Evolutionary conservation across 2,888 invertebrate genomes (phyloP), one percentile per base, ranked within the genome.

Genomic region (Ethmia dodecea): DNA sequence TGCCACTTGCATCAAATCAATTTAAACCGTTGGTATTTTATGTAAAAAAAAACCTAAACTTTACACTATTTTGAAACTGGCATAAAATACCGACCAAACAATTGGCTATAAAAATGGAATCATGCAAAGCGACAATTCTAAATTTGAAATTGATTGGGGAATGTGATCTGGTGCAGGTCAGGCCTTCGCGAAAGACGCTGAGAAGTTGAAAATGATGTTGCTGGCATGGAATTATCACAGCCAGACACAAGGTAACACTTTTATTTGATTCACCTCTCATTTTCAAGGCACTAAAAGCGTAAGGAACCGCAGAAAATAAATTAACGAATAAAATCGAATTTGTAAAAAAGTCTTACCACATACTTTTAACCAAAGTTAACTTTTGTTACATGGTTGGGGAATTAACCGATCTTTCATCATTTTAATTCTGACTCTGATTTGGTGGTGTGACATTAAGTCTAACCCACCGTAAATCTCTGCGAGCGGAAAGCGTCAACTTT

Each of bases 161-260:
- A 79, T 83, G 73, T 84, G 84, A 84, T 81, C 79, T 84, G 86
- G 76, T 86, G 86, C 86, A 86, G 86, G 86, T 84, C 81, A 84
- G 66, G 83, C 67, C 78, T 70, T 73, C 87, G 89, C 92, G 90
- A 94, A 94, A 90, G 94, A 94, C 77, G 93, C 93, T 63, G 94
- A 94, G 88, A 94, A 94, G 88, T 89, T 94, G 87, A 94, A 94
- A 89, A 89, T 93, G 88, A 94, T 94, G 93, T 90, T 94, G 83
- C 90, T 94, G 73, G 94, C 94, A 70, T 94, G 94, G 94, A 94
- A 94, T 90, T 93, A 93, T 88, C 93, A 93, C 87, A 92, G 91
- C 87, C 93, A 93, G 73, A 83, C 88, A 62, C 91, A 89, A 90
- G 89, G 89, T 89, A 89, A 87, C 8, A 18, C 3, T 18, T 16